Evolutionary conservation across 1,140 invertebrate genomes (phyloP).

Genomic region (Trachymyrmex cornetzi): DNA sequence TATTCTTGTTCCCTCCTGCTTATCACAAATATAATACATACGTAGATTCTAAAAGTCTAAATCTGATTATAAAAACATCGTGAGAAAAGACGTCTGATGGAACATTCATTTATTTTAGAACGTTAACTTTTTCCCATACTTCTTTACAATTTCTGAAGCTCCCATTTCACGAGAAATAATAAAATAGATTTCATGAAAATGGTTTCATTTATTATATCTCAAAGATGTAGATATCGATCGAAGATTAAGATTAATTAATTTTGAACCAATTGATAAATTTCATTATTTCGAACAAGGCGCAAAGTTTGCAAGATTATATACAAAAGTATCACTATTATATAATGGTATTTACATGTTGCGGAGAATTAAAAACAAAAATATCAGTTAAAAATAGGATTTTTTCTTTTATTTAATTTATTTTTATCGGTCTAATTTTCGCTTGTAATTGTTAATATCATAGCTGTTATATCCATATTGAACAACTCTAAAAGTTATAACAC

Average conservation of each 20-base stretch:
- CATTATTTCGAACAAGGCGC: neutral
- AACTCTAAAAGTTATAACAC: slow-evolving; percentile 17
- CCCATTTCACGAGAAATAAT: neutral
- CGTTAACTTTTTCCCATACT: neutral
- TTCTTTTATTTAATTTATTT: too few species aligned
- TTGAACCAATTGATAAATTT: neutral
- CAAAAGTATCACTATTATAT: neutral
- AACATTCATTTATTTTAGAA: neutral
- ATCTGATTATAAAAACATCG: neutral
- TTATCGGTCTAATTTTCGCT: too few species aligned
- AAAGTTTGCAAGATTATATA: neutral
- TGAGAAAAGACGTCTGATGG: neutral
- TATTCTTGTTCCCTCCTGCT: neutral
- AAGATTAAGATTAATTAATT: neutral
- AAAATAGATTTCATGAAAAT: neutral
- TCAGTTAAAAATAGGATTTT: too few species aligned
- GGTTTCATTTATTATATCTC: neutral
- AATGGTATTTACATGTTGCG: neutral
- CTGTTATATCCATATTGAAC: neutral
- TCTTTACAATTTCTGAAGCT: neutral
- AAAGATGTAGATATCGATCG: neutral
- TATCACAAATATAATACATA: neutral
- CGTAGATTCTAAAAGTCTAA: slow-evolving; percentile 4
- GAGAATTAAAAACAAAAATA: neutral
- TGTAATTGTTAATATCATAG: too few species aligned